Evolutionary conservation across 2,888 invertebrate species (phyloP), one percentile per base, ranked within the genome.

Genomic region (Orthosia incerta): DNA sequence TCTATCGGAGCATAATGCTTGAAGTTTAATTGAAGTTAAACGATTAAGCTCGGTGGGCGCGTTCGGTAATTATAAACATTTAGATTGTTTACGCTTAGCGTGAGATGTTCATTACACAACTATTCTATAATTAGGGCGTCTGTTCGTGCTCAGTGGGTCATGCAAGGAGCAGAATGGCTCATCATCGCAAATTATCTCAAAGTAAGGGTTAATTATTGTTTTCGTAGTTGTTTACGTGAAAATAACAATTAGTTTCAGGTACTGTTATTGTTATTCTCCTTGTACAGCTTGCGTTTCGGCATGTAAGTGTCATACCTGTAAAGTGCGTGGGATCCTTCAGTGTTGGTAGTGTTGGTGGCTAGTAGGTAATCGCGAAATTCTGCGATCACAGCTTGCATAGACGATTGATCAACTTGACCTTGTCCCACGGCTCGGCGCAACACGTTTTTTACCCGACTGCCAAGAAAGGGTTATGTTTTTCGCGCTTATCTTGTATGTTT

Each of bases 21-120:
- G 82, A 87, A 86, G 86, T 88, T 82, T 88, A 85, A 89, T 83
- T 82, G 74, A 81, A 84, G 81, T 86, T 82, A 73, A 85, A 80
- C 84, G 83, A 74, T 83, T 78, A 83, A 76, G 70, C 66, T 84
- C 62, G 79, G 76, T 65, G 74, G 62, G 48, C 46, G 74, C 71
- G 57, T 53, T 56, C 59, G 64, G 71, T 83, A 77, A 85, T 83
- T 85, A 84, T 80, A 76, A 84, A 80, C 76, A 82, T 80, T 83
- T 61, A 69, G 65, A 71, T 69, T 71, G 69, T 83, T 81, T 82
- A 79, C 59, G 79, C 82, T 71, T 55, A 65, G 57, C 26, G 70
- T 68, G 71, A 79, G 61, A 76, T 68, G 72, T 80, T 82, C 39
- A 76, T 80, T 72, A 72, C 57, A 55, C 45, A 72, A 76, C 76